A percentile compares a stretch with the other conserved stretches of the same genome.
phyloP scores from a whole-genome alignment of 2,113 vertebrate genomes.

The Burhinus bistriatus region DNA sequence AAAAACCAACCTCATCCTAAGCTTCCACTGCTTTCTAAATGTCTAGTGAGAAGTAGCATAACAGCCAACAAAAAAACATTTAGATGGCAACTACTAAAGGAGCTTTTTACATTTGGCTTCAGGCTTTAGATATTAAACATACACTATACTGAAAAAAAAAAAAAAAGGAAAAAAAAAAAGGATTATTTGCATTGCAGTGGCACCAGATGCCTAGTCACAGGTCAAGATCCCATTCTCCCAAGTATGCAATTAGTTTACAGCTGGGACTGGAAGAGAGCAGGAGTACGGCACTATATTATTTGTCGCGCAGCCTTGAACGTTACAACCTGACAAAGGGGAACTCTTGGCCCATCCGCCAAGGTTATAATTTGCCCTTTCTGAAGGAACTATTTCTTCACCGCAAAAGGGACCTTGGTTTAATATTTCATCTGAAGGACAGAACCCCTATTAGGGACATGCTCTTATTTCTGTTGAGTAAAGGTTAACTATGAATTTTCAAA shows the following conservation, averaged over 20 bases:
- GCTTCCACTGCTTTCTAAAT: not conserved
- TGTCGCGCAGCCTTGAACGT: not conserved
- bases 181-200: not conserved
- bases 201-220: not conserved
- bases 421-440: slow-evolving; percentile 2
- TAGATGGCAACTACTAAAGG: not conserved
- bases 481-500: not conserved
- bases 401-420: not conserved
- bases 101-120: not conserved
- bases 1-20: not conserved
- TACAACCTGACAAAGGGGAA: not conserved
- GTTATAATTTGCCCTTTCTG: not conserved
- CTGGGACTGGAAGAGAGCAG: not conserved
- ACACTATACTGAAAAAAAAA: not conserved
- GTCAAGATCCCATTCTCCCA: not conserved
- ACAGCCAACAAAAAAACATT: not conserved
- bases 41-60: not conserved
- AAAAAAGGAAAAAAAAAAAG: accelerated
- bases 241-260: not conserved
- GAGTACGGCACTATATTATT: not conserved
- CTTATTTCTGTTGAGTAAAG: not conserved
- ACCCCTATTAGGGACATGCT: not conserved
- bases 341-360: not conserved
- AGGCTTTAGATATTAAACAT: not conserved
- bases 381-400: not conserved